Evolutionary conservation across 2,888 invertebrate genomes (phyloP).

Genomic region (Eupithecia subumbrata): DNA sequence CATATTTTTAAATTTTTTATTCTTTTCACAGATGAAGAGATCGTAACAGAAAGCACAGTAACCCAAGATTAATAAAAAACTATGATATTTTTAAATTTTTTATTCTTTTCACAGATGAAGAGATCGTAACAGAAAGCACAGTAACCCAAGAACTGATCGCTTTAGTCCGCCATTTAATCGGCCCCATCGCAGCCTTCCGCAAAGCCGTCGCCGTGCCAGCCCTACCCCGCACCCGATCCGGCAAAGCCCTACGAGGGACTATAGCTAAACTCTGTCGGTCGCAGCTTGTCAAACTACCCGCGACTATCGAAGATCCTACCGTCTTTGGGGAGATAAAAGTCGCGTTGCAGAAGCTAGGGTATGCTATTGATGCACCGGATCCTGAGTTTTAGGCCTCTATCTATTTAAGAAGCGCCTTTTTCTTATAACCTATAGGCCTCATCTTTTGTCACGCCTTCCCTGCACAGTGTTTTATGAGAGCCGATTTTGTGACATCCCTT

Average conservation of each 20-base stretch:
- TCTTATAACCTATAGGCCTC: not conserved
- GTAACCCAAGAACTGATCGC: constrained; percentile 76
- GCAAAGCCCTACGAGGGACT: constrained; percentile 88
- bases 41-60: constrained; percentile 73
- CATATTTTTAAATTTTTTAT: no score
- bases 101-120: constrained; percentile 64
- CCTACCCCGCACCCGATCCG: constrained; percentile 94
- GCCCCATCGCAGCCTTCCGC: constrained; percentile 95
- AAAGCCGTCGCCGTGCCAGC: constrained; percentile 90
- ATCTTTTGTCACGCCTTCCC: not conserved
- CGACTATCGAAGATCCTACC: constrained; percentile 94
- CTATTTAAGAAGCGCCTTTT: not conserved
- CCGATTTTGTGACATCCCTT: no score
- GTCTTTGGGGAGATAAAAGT: constrained; percentile 91
- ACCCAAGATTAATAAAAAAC: constrained; percentile 55
- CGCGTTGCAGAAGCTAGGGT: constrained; percentile 90
- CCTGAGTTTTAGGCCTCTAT: constrained; percentile 65
- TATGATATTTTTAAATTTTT: no score
- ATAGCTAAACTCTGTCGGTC: constrained; percentile 93
- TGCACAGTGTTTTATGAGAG: no score
- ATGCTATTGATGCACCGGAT: constrained; percentile 88
- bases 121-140: constrained; percentile 73
- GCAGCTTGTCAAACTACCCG: constrained; percentile 90
- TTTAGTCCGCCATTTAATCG: constrained; percentile 84
- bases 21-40: constrained; percentile 70